Percentiles rank a stretch among this genome's conserved stretches.
phyloP scores from a whole-genome alignment of 1,140 invertebrate species.

The Cryptotermes secundus region DNA sequence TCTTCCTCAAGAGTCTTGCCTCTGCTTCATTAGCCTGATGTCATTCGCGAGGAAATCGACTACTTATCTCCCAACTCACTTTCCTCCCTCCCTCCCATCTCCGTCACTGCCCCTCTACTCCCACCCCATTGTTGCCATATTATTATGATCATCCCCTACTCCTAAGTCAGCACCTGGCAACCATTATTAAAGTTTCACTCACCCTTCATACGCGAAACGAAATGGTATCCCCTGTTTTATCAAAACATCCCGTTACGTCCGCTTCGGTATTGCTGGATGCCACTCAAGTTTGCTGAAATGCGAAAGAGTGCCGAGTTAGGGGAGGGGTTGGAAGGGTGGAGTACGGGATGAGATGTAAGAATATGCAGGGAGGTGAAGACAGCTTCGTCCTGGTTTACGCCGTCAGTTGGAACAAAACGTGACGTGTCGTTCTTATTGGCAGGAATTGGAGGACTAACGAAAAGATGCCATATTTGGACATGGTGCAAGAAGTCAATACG shows the following conservation, averaged over 20 bases:
- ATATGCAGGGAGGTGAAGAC: background rate
- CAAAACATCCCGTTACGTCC: background rate
- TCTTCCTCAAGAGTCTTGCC: background rate
- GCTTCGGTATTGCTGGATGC: background rate
- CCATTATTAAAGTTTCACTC: background rate
- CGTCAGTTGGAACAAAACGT: background rate
- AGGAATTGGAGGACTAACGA: too few species aligned
- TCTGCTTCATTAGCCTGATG: background rate
- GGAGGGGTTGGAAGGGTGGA: background rate
- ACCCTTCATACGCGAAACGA: background rate
- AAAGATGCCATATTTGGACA: too few species aligned
- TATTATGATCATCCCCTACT: background rate
- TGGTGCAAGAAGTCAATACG: too few species aligned
- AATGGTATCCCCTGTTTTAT: background rate
- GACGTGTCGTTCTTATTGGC: too few species aligned
- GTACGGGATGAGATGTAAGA: background rate
- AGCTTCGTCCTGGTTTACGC: background rate
- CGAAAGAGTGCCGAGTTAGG: background rate
- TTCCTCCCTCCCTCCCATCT: background rate
- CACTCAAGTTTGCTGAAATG: conserved; percentile 22
- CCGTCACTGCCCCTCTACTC: background rate
- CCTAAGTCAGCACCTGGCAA: background rate
- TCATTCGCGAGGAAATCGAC: conserved; percentile 20
- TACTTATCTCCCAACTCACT: conserved; percentile 2
- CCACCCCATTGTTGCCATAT: conserved; percentile 12